Evolutionary conservation across 2,888 invertebrate species (phyloP).

Genomic region (Drosophila antonietae): DNA sequence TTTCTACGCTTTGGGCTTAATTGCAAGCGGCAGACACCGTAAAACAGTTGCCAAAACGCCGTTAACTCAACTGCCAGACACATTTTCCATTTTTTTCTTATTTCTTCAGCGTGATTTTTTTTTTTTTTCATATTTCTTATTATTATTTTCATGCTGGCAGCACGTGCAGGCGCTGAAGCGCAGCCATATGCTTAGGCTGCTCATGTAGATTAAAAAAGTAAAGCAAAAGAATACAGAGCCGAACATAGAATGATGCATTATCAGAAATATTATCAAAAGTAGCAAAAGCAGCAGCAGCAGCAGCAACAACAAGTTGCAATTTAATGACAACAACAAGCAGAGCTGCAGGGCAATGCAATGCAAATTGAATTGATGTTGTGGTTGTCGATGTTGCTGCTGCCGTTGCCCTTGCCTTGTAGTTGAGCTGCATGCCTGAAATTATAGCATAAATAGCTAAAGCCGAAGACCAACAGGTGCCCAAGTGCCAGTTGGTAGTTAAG

Average conservation of each 20-base stretch:
- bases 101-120: not conserved
- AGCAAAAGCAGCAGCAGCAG: constrained; percentile 15
- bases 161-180: constrained; percentile 53
- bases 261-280: constrained; percentile 47
- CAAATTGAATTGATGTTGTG: constrained; percentile 79
- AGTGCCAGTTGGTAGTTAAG: constrained; percentile 64
- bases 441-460: constrained; percentile 71
- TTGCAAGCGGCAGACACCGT: constrained; percentile 67
- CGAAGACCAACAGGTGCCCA: constrained; percentile 68
- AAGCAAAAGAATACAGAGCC: constrained; percentile 13
- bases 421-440: constrained; percentile 73
- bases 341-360: constrained; percentile 63
- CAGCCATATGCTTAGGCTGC: constrained; percentile 34
- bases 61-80: constrained; percentile 55
- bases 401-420: constrained; percentile 34
- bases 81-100: constrained; percentile 23
- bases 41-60: constrained; percentile 75
- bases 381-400: constrained; percentile 19
- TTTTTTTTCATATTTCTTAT: not conserved
- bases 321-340: constrained; percentile 26
- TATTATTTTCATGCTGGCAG: constrained; percentile 27
- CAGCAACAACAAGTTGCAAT: constrained; percentile 23
- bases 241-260: constrained; percentile 32
- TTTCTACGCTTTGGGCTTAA: constrained; percentile 74
- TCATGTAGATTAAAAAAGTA: constrained; percentile 32